Percentiles rank a stretch among this genome's conserved stretches.
Evolutionary conservation across 1,140 invertebrate species (phyloP).

Genomic region (Drosophila lacteicornis): DNA sequence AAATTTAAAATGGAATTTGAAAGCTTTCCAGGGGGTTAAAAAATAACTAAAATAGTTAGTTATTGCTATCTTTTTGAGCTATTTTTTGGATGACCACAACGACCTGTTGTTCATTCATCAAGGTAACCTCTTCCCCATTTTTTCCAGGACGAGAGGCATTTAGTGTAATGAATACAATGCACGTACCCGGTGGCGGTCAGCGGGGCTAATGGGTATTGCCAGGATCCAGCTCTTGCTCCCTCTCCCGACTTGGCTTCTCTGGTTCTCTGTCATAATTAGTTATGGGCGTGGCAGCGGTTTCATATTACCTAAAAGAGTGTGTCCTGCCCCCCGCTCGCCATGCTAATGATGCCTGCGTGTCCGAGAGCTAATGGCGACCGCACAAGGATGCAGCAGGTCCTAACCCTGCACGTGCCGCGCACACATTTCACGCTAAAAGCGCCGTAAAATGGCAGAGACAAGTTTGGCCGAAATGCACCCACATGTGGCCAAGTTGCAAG

Average conservation of each 20-base stretch:
- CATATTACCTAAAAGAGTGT: conserved; percentile 43
- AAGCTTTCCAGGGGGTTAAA: not conserved
- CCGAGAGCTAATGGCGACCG: conserved; percentile 37
- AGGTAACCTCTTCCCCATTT: not conserved
- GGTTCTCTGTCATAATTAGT: conserved; percentile 61
- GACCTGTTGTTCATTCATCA: conserved; percentile 29
- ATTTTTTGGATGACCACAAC: conserved; percentile 7
- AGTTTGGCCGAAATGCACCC: conserved; percentile 21
- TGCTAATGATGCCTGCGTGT: conserved; percentile 64
- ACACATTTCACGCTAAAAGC: conserved; percentile 64
- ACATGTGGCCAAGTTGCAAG: conserved; percentile 16
- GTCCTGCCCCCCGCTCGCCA: conserved; percentile 6
- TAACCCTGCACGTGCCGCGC: conserved; percentile 27
- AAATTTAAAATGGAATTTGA: too few relatives aligned
- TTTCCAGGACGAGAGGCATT: conserved; percentile 15
- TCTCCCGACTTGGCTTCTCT: too few relatives aligned
- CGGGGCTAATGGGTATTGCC: conserved; percentile 43
- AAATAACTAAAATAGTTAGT: not conserved
- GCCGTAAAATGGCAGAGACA: conserved; percentile 47
- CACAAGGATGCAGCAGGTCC: conserved; percentile 33
- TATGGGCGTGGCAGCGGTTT: conserved; percentile 59
- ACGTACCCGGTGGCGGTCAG: conserved; percentile 39
- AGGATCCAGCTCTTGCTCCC: conserved; percentile 1
- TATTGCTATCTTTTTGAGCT: not conserved
- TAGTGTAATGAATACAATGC: conserved; percentile 51